Percentiles rank a stretch among this genome's conserved stretches.
Conservation (phyloP, 2,113 vertebrate species). For the Eulacestoma nigropectus region DNA sequence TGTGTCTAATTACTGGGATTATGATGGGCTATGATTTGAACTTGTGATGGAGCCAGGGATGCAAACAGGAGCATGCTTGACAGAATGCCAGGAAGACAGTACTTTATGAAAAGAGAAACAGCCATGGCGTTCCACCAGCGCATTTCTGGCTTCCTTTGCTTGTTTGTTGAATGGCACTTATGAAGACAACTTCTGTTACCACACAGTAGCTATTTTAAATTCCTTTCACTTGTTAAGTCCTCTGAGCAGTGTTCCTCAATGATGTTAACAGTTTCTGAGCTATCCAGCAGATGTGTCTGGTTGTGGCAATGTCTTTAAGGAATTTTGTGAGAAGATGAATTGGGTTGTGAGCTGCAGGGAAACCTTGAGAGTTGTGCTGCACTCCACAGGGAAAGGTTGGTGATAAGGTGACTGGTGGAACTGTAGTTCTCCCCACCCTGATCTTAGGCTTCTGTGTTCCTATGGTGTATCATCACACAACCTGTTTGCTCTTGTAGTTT, state of each 20-base stretch:
- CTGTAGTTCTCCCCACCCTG: neutral
- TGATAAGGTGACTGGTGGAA: neutral
- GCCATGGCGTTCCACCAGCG: neutral
- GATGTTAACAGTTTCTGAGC: neutral
- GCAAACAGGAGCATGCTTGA: slow-evolving; percentile 45
- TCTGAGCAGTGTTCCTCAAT: neutral
- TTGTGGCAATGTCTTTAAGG: neutral
- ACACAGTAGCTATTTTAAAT: neutral
- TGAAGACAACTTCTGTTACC: neutral
- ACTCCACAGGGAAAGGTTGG: neutral
- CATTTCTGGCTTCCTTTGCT: neutral
- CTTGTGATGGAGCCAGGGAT: slow-evolving; percentile 55
- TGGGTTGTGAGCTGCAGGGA: neutral
- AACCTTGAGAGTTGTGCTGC: neutral
- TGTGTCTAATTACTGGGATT: slow-evolving; percentile 56
- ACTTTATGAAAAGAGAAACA: neutral
- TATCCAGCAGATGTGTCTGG: neutral
- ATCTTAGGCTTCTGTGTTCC: neutral
- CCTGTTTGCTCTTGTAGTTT: neutral
- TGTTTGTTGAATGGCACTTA: slow-evolving; percentile 2
- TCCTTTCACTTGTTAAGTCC: neutral
- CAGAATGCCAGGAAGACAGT: slow-evolving; percentile 32
- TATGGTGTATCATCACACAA: neutral
- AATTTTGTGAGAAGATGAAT: neutral
- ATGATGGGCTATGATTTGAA: slow-evolving; percentile 58